Evolutionary conservation across 2,113 vertebrate species (phyloP).

Genomic region (Asarcornis scutulata): DNA sequence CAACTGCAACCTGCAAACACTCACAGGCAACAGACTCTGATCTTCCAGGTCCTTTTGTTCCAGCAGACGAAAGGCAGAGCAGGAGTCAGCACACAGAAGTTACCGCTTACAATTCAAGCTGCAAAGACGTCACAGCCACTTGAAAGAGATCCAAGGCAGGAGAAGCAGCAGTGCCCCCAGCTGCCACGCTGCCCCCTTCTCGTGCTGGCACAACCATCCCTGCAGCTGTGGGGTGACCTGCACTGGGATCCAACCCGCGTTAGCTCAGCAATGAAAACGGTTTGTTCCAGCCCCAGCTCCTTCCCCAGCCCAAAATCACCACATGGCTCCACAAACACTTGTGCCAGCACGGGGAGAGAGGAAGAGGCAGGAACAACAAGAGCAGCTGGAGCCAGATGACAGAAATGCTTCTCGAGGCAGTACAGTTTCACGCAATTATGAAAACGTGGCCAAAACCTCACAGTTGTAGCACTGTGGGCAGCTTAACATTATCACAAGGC

Average conservation of each 20-base stretch:
- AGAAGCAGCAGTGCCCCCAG: not conserved
- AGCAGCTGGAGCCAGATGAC: conserved; percentile 34
- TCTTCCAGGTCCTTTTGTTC: not conserved
- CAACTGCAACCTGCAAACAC: not conserved
- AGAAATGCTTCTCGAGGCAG: not conserved
- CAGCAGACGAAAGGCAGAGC: not conserved
- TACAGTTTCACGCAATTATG: not conserved
- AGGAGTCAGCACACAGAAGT: not conserved
- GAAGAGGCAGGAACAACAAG: not conserved
- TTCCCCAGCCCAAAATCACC: not conserved
- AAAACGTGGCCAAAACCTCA: not conserved
- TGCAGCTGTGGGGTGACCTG: not conserved
- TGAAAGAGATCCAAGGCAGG: not conserved
- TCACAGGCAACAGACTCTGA: not conserved
- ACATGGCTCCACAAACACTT: not conserved
- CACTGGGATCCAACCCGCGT: not conserved
- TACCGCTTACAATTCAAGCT: not conserved
- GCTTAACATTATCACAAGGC: not conserved
- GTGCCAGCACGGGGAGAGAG: conserved; percentile 7
- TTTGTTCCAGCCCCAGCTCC: not conserved
- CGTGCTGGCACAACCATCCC: not conserved
- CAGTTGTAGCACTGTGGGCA: not conserved
- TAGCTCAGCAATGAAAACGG: not conserved
- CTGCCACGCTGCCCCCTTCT: not conserved
- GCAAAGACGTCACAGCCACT: not conserved